These are phyloP conservation scores for Characodon lateralis DNA, from an alignment of 2,797 vertebrate genomes.

Conservation along the genomic window DNA sequence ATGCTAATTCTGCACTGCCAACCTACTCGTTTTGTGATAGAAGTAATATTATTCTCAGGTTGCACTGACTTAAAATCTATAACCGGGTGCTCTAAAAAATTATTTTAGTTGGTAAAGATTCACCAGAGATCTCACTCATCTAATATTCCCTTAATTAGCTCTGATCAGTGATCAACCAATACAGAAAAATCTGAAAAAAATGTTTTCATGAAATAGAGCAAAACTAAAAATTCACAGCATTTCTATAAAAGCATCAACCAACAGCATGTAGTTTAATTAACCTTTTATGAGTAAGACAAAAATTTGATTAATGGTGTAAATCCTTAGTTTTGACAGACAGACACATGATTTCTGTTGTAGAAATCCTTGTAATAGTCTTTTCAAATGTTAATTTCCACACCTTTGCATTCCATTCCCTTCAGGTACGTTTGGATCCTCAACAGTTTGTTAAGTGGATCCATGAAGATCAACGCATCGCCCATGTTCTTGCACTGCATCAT, in stretches of 20 bases:
- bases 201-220: background rate
- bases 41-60: background rate
- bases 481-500: conserved; percentile 91
- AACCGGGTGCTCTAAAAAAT: background rate
- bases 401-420: conserved; percentile 23
- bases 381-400: conserved; percentile 3
- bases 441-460: conserved; percentile 89
- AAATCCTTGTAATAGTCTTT: background rate
- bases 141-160: background rate
- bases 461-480: conserved; percentile 92
- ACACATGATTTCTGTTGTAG: background rate
- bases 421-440: conserved; percentile 94
- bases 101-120: background rate
- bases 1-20: background rate
- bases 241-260: background rate
- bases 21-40: background rate
- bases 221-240: background rate
- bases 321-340: background rate
- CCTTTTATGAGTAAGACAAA: background rate
- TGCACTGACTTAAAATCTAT: background rate
- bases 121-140: background rate
- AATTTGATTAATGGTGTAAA: background rate
- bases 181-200: background rate
- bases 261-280: background rate
- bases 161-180: background rate